Base-by-base conservation (phyloP, 2,888 invertebrate species). In the Eupithecia subumbrata region DNA sequence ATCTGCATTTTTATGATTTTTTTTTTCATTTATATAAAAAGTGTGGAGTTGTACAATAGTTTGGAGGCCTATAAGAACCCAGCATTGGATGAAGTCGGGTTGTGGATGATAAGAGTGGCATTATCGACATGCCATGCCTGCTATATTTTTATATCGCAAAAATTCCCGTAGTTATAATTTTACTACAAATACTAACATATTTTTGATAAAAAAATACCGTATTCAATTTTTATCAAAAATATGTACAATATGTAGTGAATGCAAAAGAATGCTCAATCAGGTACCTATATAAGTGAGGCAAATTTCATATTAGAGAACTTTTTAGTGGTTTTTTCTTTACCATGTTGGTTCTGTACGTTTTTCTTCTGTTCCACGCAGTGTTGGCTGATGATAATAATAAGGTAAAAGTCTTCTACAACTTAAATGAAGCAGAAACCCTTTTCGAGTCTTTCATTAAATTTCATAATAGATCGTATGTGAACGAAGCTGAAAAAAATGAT, bases 391-490 rank as follows among this genome's bases (percentile, higher is more conserved):
- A 18, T 18, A 40, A 14, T 43, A 9, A 18, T 52, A n/a, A 8
- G 9, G 9, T n/a, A 7, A 52, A n/a, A 8, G 52, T 5, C 0
- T 52, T 52, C 2, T 52, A 9, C 9, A 52, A 52, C 52, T 9
- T n/a, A n/a, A 8, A n/a, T 52, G 52, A 52, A 52, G 7, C 52
- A 3, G 2, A n/a, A 52, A 7, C n/a, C 2, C 52, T 52, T n/a
- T 52, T 52, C n/a, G 52, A 52, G 52, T 52, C 52, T n/a, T 52
- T 52, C 7, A 52, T 52, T 8, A 52, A 5, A n/a, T 52, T 9
- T 52, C 52, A 52, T 52, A 52, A 52, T 52, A 52, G n/a, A 52
- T 52, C 52, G n/a, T 52, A 52, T 52, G n/a, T n/a, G 9, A 52
- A 9, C n/a, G 52, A 52, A n/a, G 52, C 8, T 9, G 52, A 52